A percentile compares a stretch with the other conserved stretches of the same genome.
These are phyloP conservation scores for Neolamprologus falcicula DNA, from an alignment of 2,113 vertebrate species.

Conservation along the genomic window DNA sequence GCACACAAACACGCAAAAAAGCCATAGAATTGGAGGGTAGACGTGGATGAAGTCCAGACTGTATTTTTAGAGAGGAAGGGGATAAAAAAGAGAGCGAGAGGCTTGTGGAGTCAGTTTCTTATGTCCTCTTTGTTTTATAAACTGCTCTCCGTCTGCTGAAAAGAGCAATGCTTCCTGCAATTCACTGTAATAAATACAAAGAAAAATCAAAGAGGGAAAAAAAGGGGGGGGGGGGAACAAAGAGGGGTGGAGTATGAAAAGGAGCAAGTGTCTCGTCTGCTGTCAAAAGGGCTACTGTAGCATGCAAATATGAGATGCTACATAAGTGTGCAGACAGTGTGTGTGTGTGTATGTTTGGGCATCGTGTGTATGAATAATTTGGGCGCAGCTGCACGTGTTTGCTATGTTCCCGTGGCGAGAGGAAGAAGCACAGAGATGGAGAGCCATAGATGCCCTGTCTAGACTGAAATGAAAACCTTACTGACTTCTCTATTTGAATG, in stretches of 20 bases:
- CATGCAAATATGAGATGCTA: constrained; percentile 50
- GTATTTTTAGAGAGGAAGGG: background rate
- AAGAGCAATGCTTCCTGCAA: constrained; percentile 24
- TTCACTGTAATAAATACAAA: constrained; percentile 31
- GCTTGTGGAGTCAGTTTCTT: background rate
- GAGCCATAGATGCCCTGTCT: constrained; percentile 24
- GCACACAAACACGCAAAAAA: background rate
- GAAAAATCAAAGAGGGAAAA: background rate
- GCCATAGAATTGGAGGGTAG: background rate
- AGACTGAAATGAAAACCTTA: background rate
- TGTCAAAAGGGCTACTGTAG: constrained; percentile 54
- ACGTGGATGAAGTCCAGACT: background rate
- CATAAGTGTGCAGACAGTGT: background rate
- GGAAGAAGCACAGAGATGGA: background rate
- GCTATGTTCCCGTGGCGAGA: constrained; percentile 15
- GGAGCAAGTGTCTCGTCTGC: constrained; percentile 44
- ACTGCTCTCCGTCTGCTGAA: constrained; percentile 2
- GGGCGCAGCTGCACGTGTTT: constrained; percentile 45
- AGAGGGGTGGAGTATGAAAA: background rate
- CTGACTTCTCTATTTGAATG: background rate
- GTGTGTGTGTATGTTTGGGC: background rate
- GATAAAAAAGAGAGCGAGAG: background rate
- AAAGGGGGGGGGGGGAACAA: background rate
- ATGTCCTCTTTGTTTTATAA: constrained; percentile 19
- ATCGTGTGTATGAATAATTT: constrained; percentile 44